Conservation (phyloP, 2,113 vertebrate species). For the Ascaphus truei region DNA sequence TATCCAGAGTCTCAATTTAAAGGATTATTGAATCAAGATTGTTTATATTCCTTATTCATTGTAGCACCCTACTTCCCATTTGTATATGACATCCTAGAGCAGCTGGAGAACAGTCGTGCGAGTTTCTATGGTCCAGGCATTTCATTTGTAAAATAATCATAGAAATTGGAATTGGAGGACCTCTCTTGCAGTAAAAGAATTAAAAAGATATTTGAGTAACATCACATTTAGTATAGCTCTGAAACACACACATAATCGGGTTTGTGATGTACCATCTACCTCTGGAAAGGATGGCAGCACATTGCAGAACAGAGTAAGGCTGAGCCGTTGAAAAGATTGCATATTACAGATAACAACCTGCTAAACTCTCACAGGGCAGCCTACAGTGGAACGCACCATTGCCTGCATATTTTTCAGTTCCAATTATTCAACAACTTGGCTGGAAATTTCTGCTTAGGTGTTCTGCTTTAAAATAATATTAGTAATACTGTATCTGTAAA, state of each 20-base stretch:
- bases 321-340: neutral
- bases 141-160: too few relatives aligned
- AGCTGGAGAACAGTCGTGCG: too few relatives aligned
- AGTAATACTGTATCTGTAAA: neutral
- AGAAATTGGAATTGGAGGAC: neutral
- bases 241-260: neutral
- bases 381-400: neutral
- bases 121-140: too few relatives aligned
- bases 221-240: neutral
- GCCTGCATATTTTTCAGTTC: slow-evolving; percentile 7
- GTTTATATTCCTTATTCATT: too few relatives aligned
- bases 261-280: neutral
- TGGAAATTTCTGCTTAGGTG: slow-evolving; percentile 1
- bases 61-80: too few relatives aligned
- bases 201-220: too few relatives aligned
- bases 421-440: slow-evolving; percentile 14
- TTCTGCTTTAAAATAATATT: neutral
- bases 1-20: too few relatives aligned
- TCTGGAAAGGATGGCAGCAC: neutral
- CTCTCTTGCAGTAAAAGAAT: neutral
- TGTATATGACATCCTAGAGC: too few relatives aligned
- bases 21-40: too few relatives aligned
- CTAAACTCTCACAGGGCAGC: slow-evolving; percentile 6
- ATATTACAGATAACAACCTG: neutral
- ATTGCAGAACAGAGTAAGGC: neutral